These are phyloP conservation scores for Albula goreensis DNA, from an alignment of 2,113 vertebrate species.

Conservation along the genomic window DNA sequence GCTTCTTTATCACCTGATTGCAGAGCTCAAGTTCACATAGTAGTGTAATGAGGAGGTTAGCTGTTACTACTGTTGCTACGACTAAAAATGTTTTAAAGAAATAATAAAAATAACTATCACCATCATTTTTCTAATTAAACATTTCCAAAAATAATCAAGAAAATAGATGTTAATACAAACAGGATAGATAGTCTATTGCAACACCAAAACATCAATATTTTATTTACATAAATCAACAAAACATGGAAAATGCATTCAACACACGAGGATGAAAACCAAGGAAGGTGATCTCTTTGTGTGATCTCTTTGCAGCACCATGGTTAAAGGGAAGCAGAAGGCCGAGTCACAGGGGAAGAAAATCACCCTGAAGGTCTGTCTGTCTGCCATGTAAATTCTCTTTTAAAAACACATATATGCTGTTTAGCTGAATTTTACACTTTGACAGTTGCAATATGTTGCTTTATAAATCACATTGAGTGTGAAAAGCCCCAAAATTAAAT, in stretches of 20 bases:
- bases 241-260: background rate
- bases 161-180: no score
- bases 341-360: slow-evolving; percentile 71
- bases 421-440: background rate
- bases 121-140: no score
- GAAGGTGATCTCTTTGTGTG: background rate
- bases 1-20: background rate
- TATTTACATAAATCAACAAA: background rate
- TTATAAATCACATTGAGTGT: no score
- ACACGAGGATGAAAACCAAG: no score
- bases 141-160: no score
- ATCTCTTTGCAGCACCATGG: slow-evolving; percentile 47
- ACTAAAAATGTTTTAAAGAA: no score
- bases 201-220: background rate
- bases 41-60: background rate
- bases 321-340: slow-evolving; percentile 48
- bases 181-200: background rate
- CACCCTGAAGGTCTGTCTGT: slow-evolving; percentile 63
- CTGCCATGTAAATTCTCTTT: background rate
- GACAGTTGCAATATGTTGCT: background rate
- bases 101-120: no score
- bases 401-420: no score
- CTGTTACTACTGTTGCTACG: no score
- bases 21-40: background rate
- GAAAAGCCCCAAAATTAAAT: no score